A percentile compares a stretch with the other conserved stretches of the same genome.
phyloP scores from a whole-genome alignment of 2,113 vertebrate genomes.

The Nematolebias whitei region DNA sequence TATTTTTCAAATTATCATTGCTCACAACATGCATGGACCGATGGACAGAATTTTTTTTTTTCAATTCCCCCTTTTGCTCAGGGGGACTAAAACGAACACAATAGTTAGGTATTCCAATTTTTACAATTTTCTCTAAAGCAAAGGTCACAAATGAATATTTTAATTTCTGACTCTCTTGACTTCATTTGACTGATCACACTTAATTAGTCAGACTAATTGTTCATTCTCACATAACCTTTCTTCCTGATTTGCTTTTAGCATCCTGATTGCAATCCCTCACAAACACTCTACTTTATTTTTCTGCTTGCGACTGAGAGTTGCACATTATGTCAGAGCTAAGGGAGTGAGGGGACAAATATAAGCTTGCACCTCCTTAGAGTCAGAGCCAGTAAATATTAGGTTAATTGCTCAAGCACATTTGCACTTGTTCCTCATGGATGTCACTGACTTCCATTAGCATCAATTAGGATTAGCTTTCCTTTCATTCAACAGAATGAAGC shows the following conservation, averaged over 20 bases:
- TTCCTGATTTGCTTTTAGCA: conserved; percentile 1
- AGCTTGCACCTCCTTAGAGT: conserved; percentile 56
- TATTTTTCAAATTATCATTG: too few relatives aligned
- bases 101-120: background rate
- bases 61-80: too few relatives aligned
- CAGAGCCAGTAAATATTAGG: conserved; percentile 73
- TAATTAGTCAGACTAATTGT: background rate
- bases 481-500: conserved; percentile 49
- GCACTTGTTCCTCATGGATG: conserved; percentile 59
- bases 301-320: conserved; percentile 12
- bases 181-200: background rate
- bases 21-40: too few relatives aligned
- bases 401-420: conserved; percentile 74
- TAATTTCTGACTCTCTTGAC: background rate
- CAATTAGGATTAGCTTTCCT: conserved; percentile 67
- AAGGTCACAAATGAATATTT: background rate
- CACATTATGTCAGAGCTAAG: conserved; percentile 29
- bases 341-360: conserved; percentile 26
- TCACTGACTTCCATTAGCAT: conserved; percentile 72
- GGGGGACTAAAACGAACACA: too few relatives aligned
- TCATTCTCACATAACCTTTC: conserved; percentile 5
- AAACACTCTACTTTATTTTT: background rate
- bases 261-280: conserved; percentile 12
- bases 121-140: background rate
- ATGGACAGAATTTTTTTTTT: too few relatives aligned